Evolutionary conservation across 2,113 vertebrate genomes (phyloP), one percentile per base, ranked within the genome.

Genomic region (Motacilla tschutschensis): DNA sequence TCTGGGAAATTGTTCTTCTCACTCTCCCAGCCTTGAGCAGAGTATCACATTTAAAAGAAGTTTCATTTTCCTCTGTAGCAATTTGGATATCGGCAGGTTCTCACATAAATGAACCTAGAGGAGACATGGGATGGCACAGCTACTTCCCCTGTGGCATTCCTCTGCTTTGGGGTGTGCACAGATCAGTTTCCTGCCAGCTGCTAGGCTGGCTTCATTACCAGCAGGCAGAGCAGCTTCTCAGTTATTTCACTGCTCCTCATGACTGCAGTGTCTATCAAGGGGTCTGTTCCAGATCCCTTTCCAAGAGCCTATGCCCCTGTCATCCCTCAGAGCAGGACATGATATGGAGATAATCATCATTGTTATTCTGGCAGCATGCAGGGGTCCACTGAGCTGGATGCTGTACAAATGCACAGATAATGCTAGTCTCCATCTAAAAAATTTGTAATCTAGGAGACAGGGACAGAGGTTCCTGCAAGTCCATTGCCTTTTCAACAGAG

Each of bases 181-280:
- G 53, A 76, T 81, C 71, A 84, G 31, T 48, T 64, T 83, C 62
- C 40, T 93, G 63, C 80, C 74, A 67, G 75, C 58, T 85, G 69
- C 75, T 62, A 72, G 55, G 19, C 63, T 88, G 31, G 25, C 44
- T 92, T 75, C 48, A 5, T 76, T 85, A 70, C 14, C 80, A 90
- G 58, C 35, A 72, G 47, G 22, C 85, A 83, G 70, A 87, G 29
- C 40, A 72, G 62, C 55, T 81, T 60, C 80, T 63, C 62, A n/a
- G 2, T 29, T 83, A n/a, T 74, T 80, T 92, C 77, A 29, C 40
- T 82, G 62, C 69, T 77, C 20, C 53, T 77, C 71, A 74, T 31
- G 58, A 48, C 40, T 58, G 51, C 31, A 64, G 19, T 9, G 2
- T 66, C 76, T 88, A 38, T 72, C 54, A 36, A 47, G 57, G 82